A percentile compares a stretch with the other conserved stretches of the same genome.
These are phyloP conservation scores for Trichogramma dendrolimi DNA, from an alignment of 2,888 invertebrate genomes.

Conservation along the genomic window DNA sequence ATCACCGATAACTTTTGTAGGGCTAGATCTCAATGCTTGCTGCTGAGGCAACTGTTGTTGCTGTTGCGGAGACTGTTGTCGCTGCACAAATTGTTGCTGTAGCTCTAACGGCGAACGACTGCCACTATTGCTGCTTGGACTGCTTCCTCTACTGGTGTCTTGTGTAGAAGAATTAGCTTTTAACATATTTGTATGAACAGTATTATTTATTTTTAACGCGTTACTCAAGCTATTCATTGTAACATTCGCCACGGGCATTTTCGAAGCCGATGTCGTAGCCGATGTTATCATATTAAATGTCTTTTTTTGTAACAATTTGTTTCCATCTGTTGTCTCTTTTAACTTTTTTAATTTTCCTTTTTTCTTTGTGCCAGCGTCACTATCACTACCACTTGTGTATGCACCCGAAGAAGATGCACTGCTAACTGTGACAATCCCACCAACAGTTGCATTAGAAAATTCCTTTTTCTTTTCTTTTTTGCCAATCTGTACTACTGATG, in stretches of 20 bases:
- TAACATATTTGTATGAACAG: conserved; percentile 43
- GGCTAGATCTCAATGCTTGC: conserved; percentile 31
- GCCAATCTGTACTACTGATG: conserved; percentile 76
- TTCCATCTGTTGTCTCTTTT: conserved; percentile 51
- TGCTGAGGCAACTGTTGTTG: conserved; percentile 1
- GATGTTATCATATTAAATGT: conserved; percentile 44
- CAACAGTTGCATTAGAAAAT: conserved; percentile 49
- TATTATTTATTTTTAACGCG: conserved; percentile 45
- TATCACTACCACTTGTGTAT: too few species aligned
- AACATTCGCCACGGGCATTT: conserved; percentile 45
- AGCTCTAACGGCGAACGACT: conserved; percentile 6
- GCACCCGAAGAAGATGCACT: too few species aligned
- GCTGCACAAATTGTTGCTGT: background rate
- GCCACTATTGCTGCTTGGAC: conserved; percentile 6
- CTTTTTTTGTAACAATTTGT: conserved; percentile 48
- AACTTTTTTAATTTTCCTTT: conserved; percentile 57
- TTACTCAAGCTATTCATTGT: conserved; percentile 44
- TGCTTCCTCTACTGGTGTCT: conserved; percentile 32
- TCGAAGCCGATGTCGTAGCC: conserved; percentile 42
- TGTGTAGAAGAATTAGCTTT: conserved; percentile 49
- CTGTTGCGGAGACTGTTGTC: background rate
- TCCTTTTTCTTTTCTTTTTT: conserved; percentile 66
- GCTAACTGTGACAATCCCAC: conserved; percentile 12
- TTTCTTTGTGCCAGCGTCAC: conserved; percentile 43
- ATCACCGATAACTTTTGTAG: conserved; percentile 46